A percentile compares a stretch with the other conserved stretches of the same genome.
phyloP scores from a whole-genome alignment of 2,888 invertebrate genomes.

The Hypselothyrea guttata region DNA sequence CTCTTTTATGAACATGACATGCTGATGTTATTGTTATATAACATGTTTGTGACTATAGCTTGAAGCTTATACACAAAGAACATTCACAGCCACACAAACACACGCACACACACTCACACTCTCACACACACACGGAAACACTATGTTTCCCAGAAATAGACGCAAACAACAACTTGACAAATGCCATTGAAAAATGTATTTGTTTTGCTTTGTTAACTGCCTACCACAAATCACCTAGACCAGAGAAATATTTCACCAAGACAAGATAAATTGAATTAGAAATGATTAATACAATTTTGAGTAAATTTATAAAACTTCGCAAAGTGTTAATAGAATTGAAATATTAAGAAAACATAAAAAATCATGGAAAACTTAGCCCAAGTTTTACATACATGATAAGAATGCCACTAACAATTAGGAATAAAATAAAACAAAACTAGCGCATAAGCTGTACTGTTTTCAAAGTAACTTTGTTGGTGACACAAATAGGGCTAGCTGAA shows the following conservation, averaged over 20 bases:
- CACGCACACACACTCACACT: constrained; percentile 10
- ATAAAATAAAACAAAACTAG: too few relatives aligned
- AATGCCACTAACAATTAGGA: too few relatives aligned
- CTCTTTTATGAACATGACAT: constrained; percentile 34
- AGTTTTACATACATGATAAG: too few relatives aligned
- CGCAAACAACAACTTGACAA: constrained; percentile 23
- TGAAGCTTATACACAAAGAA: constrained; percentile 12
- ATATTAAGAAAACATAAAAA: too few relatives aligned
- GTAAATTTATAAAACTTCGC: too few relatives aligned
- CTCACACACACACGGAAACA: too few relatives aligned
- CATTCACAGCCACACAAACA: constrained; percentile 16
- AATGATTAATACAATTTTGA: too few relatives aligned
- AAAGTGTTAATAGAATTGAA: too few relatives aligned
- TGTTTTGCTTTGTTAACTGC: constrained; percentile 14
- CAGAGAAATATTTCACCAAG: too few relatives aligned
- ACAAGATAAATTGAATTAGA: constrained; percentile 16
- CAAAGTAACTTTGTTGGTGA: constrained; percentile 19
- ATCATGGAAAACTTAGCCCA: too few relatives aligned
- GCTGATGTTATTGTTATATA: constrained; percentile 54
- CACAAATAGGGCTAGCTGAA: constrained; percentile 32
- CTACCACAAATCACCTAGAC: constrained; percentile 13
- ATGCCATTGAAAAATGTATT: constrained; percentile 59
- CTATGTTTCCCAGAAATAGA: constrained; percentile 15
- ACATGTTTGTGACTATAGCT: constrained; percentile 27
- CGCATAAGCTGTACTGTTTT: neutral